These are phyloP conservation scores for Poecile montanus DNA, from an alignment of 2,797 vertebrate genomes.

Conservation along the genomic window DNA sequence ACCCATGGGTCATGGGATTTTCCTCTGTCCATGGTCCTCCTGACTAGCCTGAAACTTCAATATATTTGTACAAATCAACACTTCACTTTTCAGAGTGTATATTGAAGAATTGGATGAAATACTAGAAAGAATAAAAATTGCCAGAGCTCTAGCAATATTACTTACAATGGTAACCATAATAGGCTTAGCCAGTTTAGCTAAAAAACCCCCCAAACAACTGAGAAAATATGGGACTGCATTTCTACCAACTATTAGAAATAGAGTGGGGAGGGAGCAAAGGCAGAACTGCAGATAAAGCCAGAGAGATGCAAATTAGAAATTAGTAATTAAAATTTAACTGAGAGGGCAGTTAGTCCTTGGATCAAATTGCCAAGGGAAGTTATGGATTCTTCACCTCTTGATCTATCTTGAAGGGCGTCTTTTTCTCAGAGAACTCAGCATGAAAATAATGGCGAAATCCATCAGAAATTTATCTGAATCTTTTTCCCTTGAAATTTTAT, in stretches of 20 bases:
- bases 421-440: background rate
- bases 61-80: background rate
- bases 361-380: background rate
- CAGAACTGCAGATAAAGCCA: background rate
- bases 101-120: background rate
- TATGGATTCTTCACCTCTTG: background rate
- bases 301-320: constrained; percentile 4
- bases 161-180: background rate
- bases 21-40: background rate
- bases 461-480: background rate
- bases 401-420: background rate
- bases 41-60: background rate
- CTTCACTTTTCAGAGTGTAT: background rate
- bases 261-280: accelerated
- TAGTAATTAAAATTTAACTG: background rate
- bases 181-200: background rate
- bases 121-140: background rate
- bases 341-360: background rate
- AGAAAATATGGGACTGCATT: background rate
- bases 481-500: background rate
- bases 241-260: background rate
- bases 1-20: background rate
- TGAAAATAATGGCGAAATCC: background rate
- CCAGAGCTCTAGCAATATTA: background rate
- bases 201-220: background rate